Evolutionary conservation across 37 sponge, comb jelly and placozoan species (phyloP).

Genomic region (Oopsacas minuta): DNA sequence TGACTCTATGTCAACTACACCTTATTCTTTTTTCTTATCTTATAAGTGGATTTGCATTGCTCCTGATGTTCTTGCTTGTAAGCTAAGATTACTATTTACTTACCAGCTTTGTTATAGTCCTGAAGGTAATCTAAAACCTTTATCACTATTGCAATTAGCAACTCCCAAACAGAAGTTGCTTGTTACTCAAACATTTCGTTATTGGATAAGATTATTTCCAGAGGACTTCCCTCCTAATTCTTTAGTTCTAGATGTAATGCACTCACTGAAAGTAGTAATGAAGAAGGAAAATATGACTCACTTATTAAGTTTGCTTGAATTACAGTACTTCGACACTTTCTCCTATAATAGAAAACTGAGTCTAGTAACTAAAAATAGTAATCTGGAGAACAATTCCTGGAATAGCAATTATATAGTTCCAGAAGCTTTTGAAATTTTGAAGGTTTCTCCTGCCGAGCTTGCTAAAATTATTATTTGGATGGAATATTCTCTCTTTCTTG

Average conservation of each 20-base stretch:
- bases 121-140: not conserved
- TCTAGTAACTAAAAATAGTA: not conserved
- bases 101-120: not conserved
- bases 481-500: not conserved
- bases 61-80: not conserved
- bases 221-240: not conserved
- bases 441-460: not conserved
- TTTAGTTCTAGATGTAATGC: not conserved
- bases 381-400: not conserved
- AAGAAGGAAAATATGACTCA: not conserved
- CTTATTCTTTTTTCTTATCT: not conserved
- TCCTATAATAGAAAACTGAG: not conserved
- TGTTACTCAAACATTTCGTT: not conserved
- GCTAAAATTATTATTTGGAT: slow-evolving; percentile 8
- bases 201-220: not conserved
- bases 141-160: not conserved
- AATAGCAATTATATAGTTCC: not conserved
- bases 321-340: not conserved
- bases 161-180: not conserved
- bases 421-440: not conserved
- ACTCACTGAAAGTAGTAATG: not conserved
- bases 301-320: not conserved
- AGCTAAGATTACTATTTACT: not conserved
- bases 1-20: not conserved
- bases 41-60: not conserved